Conservation (phyloP, 2,113 vertebrate species). For the Aythya baeri region DNA sequence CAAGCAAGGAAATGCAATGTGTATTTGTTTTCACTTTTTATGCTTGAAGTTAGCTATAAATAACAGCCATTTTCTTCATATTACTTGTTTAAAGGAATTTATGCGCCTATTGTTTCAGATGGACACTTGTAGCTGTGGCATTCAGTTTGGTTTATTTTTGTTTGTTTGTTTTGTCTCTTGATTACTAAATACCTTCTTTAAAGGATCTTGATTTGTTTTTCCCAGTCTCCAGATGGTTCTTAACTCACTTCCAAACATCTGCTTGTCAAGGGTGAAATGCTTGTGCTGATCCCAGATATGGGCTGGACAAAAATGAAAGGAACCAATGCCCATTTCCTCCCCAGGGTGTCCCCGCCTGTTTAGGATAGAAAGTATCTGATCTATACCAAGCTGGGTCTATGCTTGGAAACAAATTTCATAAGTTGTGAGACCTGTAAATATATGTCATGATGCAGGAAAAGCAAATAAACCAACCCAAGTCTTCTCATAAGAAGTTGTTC, state of each 20-base stretch:
- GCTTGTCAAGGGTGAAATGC: neutral
- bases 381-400: neutral
- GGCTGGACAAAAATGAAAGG: neutral
- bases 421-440: neutral
- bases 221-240: neutral
- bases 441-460: neutral
- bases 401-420: neutral
- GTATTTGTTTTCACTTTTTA: neutral
- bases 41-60: neutral
- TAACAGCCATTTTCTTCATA: neutral
- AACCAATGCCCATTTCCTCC: neutral
- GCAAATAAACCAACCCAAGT: neutral
- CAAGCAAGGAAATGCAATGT: neutral
- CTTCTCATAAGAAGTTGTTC: neutral
- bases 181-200: neutral
- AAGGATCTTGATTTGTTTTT: neutral
- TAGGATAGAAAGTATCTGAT: neutral
- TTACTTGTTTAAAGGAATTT: neutral
- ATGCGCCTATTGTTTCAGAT: neutral
- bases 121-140: rapidly evolving
- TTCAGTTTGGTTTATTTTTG: neutral
- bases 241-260: neutral
- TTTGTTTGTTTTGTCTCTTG: neutral
- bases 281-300: neutral
- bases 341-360: neutral